Evolutionary conservation across 2,888 invertebrate species (phyloP), one percentile per base, ranked within the genome.

Genomic region (Caenorhabditis wallacei): DNA sequence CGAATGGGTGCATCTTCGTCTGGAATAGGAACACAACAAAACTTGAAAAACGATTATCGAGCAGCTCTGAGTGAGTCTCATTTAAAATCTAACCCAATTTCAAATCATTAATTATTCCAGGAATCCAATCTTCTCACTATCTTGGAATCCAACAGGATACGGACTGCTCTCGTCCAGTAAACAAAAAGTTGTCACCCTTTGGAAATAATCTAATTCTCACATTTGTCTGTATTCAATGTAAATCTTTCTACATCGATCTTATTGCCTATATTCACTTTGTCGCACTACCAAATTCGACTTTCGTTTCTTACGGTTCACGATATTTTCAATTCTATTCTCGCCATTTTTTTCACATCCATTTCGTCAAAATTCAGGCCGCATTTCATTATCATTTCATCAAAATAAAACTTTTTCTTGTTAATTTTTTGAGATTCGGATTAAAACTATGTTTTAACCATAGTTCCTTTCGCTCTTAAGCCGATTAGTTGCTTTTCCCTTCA

Each of bases 21-120:
- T 86, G 86, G 86, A 86, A 86, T 40, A 66, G 48, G 46, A 57
- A 80, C 51, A 84, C 57, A 11, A 84, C 85, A 0, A 81, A 75
- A 18, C 51, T 86, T 13, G 86, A 84, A 30, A 85, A 85, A 66
- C 43, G 46, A 37, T n/a, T 84, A 53, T 20, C 20, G 0, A 43
- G 61, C 18, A 48, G 48, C 7, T 35, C 54, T 10, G 80, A 79
- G 84, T 84, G n/a, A 74, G 81, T 75, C 2, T 20, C 26, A 7
- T 13, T 53, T n/a, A n/a, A n/a, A n/a, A n/a, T n/a, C n/a, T n/a
- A n/a, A n/a, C n/a, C n/a, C n/a, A n/a, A n/a, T 24, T 53, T 53
- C 24, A 53, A 48, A 3, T 13, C 4, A 48, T 18, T 8, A 18
- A 48, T 3, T 48, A 18, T 26, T 7, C 53, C 61, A 81, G 81